These are phyloP conservation scores for Diuraphis noxia DNA, from an alignment of 1,140 invertebrate species.

Conservation along the genomic window DNA sequence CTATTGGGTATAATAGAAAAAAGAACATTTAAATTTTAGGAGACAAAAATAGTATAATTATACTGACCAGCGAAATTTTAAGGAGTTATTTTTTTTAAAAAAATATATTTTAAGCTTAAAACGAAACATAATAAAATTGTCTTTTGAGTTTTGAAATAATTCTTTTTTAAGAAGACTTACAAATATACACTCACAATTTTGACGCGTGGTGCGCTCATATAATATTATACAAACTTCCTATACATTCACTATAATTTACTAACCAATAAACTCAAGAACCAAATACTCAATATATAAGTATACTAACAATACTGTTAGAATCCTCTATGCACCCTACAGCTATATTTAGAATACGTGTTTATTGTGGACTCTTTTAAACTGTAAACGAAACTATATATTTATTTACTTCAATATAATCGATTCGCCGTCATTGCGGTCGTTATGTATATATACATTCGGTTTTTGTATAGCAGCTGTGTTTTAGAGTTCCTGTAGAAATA, in stretches of 20 bases:
- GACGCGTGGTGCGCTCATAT: neutral
- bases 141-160: neutral
- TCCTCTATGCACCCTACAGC: neutral
- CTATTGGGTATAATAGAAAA: neutral
- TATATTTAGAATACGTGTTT: constrained; percentile 31
- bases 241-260: no score
- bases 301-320: neutral
- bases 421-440: neutral
- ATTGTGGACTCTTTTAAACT: neutral
- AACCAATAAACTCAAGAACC: neutral
- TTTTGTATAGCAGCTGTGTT: neutral
- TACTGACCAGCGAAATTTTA: neutral
- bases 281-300: neutral
- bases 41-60: neutral
- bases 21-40: neutral
- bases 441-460: neutral
- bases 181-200: neutral
- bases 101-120: neutral
- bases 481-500: neutral
- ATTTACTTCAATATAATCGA: neutral
- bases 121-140: neutral
- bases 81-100: neutral
- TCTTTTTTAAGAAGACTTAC: neutral
- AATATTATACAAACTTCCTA: neutral
- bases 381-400: neutral